These are phyloP conservation scores for Garra rufa DNA, from an alignment of 2,113 vertebrate genomes.

Conservation along the genomic window DNA sequence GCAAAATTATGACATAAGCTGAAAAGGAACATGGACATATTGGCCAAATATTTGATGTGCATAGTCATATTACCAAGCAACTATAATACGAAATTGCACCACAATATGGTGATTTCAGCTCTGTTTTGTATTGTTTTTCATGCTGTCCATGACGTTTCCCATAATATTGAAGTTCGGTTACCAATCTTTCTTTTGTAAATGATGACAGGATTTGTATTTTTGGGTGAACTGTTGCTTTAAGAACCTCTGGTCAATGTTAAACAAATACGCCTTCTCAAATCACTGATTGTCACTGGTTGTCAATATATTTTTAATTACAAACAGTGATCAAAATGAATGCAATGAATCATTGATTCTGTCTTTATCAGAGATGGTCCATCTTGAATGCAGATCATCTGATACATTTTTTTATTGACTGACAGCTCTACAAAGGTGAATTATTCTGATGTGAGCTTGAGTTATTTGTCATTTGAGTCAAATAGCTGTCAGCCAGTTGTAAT, in stretches of 20 bases:
- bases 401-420: background rate
- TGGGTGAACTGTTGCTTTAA: background rate
- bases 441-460: background rate
- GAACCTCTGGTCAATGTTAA: background rate
- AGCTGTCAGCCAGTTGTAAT: background rate
- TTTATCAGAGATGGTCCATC: background rate
- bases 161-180: background rate
- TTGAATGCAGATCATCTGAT: background rate
- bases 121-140: background rate
- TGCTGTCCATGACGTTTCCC: background rate
- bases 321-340: background rate
- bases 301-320: background rate
- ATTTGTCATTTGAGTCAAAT: conserved; percentile 45
- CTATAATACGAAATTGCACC: background rate
- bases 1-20: background rate
- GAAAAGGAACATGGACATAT: background rate
- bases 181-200: background rate
- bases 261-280: background rate
- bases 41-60: background rate
- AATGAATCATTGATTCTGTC: background rate
- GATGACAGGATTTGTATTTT: background rate
- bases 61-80: conserved; percentile 16
- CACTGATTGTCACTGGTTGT: background rate
- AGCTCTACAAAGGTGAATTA: background rate
- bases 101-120: background rate